These are phyloP conservation scores for Troides oblongomaculatus DNA, from an alignment of 2,888 invertebrate genomes.

Conservation along the genomic window DNA sequence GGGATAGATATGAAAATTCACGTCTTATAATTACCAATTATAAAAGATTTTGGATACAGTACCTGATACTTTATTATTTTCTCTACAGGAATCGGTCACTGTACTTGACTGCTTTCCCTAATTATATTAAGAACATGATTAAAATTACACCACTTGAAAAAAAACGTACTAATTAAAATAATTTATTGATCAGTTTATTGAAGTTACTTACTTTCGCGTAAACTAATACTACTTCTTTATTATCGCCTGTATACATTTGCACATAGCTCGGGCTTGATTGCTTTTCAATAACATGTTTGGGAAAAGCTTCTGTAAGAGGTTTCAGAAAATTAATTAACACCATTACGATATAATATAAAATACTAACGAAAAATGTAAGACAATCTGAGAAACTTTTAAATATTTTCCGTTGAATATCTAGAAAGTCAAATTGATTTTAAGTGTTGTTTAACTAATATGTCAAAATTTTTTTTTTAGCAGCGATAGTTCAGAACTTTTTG, in stretches of 20 bases:
- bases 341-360: constrained; percentile 41
- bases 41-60: neutral
- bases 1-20: neutral
- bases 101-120: constrained; percentile 20
- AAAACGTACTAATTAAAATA: no score
- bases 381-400: neutral
- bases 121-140: neutral
- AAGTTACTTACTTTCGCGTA: constrained; percentile 52
- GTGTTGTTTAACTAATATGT: neutral
- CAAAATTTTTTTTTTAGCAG: no score
- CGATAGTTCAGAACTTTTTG: no score
- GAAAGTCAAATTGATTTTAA: neutral
- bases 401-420: constrained; percentile 1
- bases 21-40: neutral
- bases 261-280: constrained; percentile 65
- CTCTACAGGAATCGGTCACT: neutral
- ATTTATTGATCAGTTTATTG: neutral
- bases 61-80: constrained; percentile 13
- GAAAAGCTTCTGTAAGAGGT: constrained; percentile 50
- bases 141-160: no score
- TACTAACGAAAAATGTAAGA: neutral
- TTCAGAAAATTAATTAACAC: constrained; percentile 43
- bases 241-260: constrained; percentile 60
- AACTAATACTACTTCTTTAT: constrained; percentile 55
- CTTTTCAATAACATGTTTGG: constrained; percentile 56